Evolutionary conservation across 2,113 vertebrate genomes (phyloP), one percentile per base, ranked within the genome.

Genomic region (Melospiza georgiana): DNA sequence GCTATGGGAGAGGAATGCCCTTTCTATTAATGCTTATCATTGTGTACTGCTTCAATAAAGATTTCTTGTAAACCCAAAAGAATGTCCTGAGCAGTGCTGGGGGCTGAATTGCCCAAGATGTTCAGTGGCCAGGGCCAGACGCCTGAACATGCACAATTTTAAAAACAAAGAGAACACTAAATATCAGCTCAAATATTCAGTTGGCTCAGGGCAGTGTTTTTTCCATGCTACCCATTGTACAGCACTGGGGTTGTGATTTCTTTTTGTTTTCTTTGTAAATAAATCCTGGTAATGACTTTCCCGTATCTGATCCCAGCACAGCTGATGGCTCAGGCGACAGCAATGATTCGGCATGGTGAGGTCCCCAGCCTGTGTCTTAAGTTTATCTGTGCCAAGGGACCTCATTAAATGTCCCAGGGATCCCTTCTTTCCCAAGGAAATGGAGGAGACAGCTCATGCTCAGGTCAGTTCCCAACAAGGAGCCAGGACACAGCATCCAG

Each of bases 1-100:
- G 68, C 79, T 89, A 72, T 78, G 68, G 37, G 90, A 93, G 44
- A 90, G 51, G 75, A 93, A 71, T 88, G 87, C 61, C 83, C 69
- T 88, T 93, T 92, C 79, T 84, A 68, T 81, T 96, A 84, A 81
- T 72, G 72, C 90, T 94, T 96, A 96, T 96, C 88, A 24, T 68
- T 8, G 0, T 61, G 59, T 41, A 37, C 82, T 75, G 21, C 79
- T 86, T 84, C 88, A 75, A 18, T 92, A 94, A 96, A 96, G 82
- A 88, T 78, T 72, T 37, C 83, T 95, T 89, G 71, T 93, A 96
- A 95, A 88, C 61, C 46, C 71, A 65, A 48, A 94, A 93, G 94
- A 95, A 96, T 94, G 91, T 95, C 84, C 65, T 37, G 25, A 73
- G 69, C 44, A 81, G 68, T 3, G 9, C 54, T 90, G 75, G 5